phyloP scores from a whole-genome alignment of 2,888 invertebrate species.

The Caenorhabditis imperialis region DNA sequence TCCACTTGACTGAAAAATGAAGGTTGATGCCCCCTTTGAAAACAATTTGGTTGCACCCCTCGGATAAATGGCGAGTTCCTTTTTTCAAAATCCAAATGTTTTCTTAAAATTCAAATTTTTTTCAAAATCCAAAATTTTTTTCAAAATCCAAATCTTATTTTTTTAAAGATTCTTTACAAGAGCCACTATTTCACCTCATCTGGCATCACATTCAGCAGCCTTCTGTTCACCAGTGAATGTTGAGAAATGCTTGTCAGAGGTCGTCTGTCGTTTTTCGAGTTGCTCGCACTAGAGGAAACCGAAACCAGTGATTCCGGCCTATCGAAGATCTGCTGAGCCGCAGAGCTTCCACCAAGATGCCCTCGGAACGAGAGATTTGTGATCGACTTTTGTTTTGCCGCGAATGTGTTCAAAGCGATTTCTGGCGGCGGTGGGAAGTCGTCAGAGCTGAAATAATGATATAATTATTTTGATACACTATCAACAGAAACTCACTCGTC shows the following conservation, averaged over 20 bases:
- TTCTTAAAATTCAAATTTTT: too few relatives aligned
- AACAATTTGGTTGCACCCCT: too few relatives aligned
- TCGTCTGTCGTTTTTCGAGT: constrained; percentile 8
- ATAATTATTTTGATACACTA: not conserved
- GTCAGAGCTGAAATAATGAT: constrained; percentile 25
- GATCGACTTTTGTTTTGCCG: constrained; percentile 53
- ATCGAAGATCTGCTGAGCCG: constrained; percentile 59
- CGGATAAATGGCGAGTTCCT: too few relatives aligned
- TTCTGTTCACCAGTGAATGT: constrained; percentile 46
- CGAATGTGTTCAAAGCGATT: constrained; percentile 60
- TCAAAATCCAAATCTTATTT: too few relatives aligned
- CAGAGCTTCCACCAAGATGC: constrained; percentile 37
- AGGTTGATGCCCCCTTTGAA: too few relatives aligned
- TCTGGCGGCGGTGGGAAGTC: constrained; percentile 59
- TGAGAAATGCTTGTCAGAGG: constrained; percentile 41
- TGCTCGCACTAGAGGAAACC: constrained; percentile 22
- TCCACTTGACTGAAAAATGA: too few relatives aligned
- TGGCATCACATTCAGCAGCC: constrained; percentile 56
- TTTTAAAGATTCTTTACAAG: too few relatives aligned
- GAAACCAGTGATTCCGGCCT: constrained; percentile 59
- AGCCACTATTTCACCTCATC: constrained; percentile 65
- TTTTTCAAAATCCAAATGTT: too few relatives aligned
- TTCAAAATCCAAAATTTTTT: too few relatives aligned
- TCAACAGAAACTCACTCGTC: constrained; percentile 35
- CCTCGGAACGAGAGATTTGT: constrained; percentile 63